Base-by-base conservation (phyloP, 2,888 invertebrate genomes). In the Pammene fasciana region DNA sequence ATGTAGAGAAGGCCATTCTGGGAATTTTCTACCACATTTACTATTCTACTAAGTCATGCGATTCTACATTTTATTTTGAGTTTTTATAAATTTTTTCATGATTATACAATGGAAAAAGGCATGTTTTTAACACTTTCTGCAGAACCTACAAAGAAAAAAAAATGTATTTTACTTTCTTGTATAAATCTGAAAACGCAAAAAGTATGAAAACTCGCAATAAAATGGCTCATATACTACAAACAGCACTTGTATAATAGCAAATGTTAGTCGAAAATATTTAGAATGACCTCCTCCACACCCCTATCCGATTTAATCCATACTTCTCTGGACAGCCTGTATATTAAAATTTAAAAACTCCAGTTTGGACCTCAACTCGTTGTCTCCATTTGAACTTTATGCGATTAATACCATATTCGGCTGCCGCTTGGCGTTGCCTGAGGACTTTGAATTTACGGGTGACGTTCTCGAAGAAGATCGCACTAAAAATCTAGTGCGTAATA, bases 341-440 rank as follows among this genome's bases (percentile, higher is more conserved):
- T 59, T 64, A 34, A 56, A n/a, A 56, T 55, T 14, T 67, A 52
- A 70, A 65, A 26, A 10, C 72, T 72, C 46, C 74, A 88, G 87
- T 48, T 68, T 85, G 0, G 75, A 82, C 65, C 70, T 81, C 76
- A 78, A 75, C 72, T 87, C 89, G 57, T 79, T 76, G 83, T 92
- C 65, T 83, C 92, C 82, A 73, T 78, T 74, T 72, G 94, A 77
- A 81, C 87, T 77, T 79, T 86, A 78, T 75, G 90, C 74, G 75
- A 92, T 81, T 83, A 95, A 84, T 71, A 74, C 72, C 0, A 79
- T 87, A 65, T 88, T 87, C 65, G 79, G 83, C 65, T 83, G 85
- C 50, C 80, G 79, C 0, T 86, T 87, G 57, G 84, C 85, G 0
- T 72, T 88, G 46, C 88, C 88, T 0, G 87, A 86, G 57, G 76